These are phyloP conservation scores for Pseudonaja textilis DNA, from an alignment of 2,113 vertebrate species.

Conservation along the genomic window DNA sequence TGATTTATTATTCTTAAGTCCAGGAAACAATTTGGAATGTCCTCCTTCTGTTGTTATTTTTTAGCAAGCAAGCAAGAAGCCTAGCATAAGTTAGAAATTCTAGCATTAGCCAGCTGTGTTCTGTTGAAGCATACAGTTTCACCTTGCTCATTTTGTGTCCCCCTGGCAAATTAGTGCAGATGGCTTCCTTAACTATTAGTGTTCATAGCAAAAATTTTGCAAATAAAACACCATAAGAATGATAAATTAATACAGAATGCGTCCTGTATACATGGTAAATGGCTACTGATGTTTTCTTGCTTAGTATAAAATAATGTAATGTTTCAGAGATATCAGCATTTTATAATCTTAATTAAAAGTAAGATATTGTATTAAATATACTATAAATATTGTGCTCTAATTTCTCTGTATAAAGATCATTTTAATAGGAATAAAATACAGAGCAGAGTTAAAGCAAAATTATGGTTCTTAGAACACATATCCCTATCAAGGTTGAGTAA, in stretches of 20 bases:
- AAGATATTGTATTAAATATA: conserved; percentile 7
- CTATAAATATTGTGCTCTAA: background rate
- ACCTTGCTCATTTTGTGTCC: conserved; percentile 33
- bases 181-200: conserved; percentile 23
- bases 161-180: conserved; percentile 24
- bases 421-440: background rate
- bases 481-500: background rate
- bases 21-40: background rate
- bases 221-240: conserved; percentile 15
- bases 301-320: conserved; percentile 8
- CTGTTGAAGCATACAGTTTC: conserved; percentile 27
- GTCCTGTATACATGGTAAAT: background rate
- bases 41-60: conserved; percentile 1
- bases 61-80: background rate
- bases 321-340: conserved; percentile 36
- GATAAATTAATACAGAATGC: conserved; percentile 39
- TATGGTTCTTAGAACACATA: background rate
- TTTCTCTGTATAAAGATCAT: background rate
- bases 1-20: background rate
- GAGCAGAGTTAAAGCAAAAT: background rate
- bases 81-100: background rate
- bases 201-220: conserved; percentile 26
- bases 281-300: conserved; percentile 29
- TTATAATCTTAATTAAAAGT: conserved; percentile 36
- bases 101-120: conserved; percentile 15